Percentiles rank a stretch among this genome's conserved stretches.
Conservation (phyloP, 2,888 invertebrate genomes). For the Nymphalis polychloros region DNA sequence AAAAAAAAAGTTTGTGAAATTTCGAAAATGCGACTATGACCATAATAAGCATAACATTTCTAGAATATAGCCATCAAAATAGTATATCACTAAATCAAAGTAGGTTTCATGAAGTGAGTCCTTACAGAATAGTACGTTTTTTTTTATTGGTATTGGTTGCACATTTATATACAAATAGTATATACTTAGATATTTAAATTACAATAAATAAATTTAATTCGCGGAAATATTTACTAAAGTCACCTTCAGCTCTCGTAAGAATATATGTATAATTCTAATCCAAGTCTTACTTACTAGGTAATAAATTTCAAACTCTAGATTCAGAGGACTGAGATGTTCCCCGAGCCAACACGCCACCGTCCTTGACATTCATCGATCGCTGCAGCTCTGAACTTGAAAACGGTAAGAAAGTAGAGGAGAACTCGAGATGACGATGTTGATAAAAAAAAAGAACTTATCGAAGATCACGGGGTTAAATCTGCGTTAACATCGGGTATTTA, state of each 20-base stretch:
- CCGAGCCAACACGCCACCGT: conserved; percentile 14
- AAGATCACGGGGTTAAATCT: neutral
- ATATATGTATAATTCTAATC: neutral
- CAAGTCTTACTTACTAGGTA: conserved; percentile 9
- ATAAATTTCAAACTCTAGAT: conserved; percentile 7
- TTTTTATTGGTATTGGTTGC: too few relatives aligned
- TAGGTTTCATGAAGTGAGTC: too few relatives aligned
- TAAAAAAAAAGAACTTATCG: neutral
- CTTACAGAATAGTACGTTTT: too few relatives aligned
- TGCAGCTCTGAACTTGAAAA: conserved; percentile 39
- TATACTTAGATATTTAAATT: too few relatives aligned
- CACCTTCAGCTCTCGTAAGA: neutral
- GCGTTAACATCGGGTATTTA: too few relatives aligned
- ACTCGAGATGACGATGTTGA: neutral
- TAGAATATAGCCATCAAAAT: too few relatives aligned
- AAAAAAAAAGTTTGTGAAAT: too few relatives aligned
- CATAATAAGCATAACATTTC: too few relatives aligned
- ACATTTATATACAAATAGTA: too few relatives aligned
- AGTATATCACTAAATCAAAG: too few relatives aligned
- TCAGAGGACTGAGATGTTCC: neutral
- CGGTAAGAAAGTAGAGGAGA: neutral
- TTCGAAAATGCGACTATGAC: too few relatives aligned
- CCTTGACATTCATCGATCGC: conserved; percentile 46
- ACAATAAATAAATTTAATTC: neutral
- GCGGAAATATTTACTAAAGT: neutral